Percentiles rank a stretch among this genome's conserved stretches.
Evolutionary conservation across 2,113 vertebrate species (phyloP).

Genomic region (Engraulis encrasicolus): DNA sequence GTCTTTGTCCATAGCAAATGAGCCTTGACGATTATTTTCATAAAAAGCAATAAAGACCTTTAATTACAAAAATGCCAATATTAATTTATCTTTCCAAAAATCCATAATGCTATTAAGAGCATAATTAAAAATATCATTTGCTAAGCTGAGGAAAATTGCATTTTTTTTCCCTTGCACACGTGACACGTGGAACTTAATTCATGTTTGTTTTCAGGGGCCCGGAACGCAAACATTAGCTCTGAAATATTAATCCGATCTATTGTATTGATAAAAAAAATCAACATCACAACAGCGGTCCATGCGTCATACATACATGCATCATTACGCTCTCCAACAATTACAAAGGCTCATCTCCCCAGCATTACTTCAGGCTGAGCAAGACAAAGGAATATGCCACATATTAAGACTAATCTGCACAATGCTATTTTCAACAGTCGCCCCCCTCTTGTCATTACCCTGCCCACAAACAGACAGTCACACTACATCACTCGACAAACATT

Average conservation of each 20-base stretch:
- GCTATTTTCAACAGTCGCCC: conserved; percentile 25
- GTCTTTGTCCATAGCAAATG: conserved; percentile 73
- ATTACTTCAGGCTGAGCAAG: conserved; percentile 12
- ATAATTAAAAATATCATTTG: conserved; percentile 83
- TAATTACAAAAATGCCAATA: conserved; percentile 86
- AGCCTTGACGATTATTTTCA: conserved; percentile 82
- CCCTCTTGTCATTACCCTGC: neutral
- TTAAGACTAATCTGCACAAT: conserved; percentile 31
- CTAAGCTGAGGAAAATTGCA: conserved; percentile 78
- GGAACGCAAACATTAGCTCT: conserved; percentile 83
- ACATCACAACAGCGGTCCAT: conserved; percentile 70
- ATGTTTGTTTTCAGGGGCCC: conserved; percentile 81
- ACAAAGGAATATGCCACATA: conserved; percentile 35
- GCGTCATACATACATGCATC: conserved; percentile 76
- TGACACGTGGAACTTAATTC: conserved; percentile 74
- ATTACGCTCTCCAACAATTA: conserved; percentile 75
- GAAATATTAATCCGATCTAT: conserved; percentile 82
- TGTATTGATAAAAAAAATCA: conserved; percentile 78
- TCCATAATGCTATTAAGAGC: conserved; percentile 83
- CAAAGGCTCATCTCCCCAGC: conserved; percentile 73
- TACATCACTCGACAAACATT: neutral
- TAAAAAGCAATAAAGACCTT: conserved; percentile 82
- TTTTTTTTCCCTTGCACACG: conserved; percentile 77
- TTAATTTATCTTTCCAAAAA: conserved; percentile 82
- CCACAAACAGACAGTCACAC: neutral